A percentile compares a stretch with the other conserved stretches of the same genome.
phyloP scores from a whole-genome alignment of 2,888 invertebrate genomes.

The Mythimna vitellina region DNA sequence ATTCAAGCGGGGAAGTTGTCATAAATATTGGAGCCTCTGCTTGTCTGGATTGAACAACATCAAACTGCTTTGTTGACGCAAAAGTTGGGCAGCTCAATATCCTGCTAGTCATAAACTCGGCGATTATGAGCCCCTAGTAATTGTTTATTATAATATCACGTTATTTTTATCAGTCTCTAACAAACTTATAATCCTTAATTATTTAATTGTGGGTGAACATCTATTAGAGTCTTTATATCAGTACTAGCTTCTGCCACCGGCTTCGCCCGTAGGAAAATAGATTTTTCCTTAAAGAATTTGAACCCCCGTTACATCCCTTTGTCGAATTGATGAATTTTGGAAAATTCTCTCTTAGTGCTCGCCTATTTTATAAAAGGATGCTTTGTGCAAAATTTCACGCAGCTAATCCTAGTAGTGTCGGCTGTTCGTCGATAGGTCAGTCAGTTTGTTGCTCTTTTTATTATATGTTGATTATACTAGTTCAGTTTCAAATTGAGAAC shows the following conservation, averaged over 20 bases:
- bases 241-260: neutral
- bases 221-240: neutral
- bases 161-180: constrained; percentile 45
- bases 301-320: no score
- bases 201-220: constrained; percentile 17
- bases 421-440: neutral
- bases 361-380: no score
- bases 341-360: no score
- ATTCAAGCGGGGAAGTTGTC: constrained; percentile 82
- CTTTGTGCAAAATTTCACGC: no score
- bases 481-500: neutral
- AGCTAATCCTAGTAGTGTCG: no score
- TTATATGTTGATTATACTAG: neutral
- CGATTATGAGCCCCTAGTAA: constrained; percentile 76
- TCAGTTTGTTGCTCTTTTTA: no score
- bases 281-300: no score
- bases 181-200: constrained; percentile 24
- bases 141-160: constrained; percentile 71
- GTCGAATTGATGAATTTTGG: no score
- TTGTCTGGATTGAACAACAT: constrained; percentile 83
- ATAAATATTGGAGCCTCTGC: constrained; percentile 84
- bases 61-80: constrained; percentile 84
- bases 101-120: constrained; percentile 75
- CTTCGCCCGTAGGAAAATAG: no score
- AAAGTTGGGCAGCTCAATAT: constrained; percentile 82